These are phyloP conservation scores for Parochlus steinenii DNA, from an alignment of 2,888 invertebrate species.

Conservation along the genomic window DNA sequence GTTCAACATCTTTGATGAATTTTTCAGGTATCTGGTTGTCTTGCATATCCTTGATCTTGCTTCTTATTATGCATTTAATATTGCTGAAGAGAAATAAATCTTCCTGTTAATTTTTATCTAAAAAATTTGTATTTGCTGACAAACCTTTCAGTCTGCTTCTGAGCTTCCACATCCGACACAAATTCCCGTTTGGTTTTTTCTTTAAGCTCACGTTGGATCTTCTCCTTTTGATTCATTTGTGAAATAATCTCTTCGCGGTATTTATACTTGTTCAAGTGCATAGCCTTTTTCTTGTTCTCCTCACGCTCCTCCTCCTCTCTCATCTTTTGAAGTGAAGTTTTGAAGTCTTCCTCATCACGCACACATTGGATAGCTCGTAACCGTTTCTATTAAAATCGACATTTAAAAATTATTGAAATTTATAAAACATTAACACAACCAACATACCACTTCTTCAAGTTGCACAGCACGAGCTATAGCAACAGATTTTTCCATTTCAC, in stretches of 20 bases:
- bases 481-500: conserved; percentile 23
- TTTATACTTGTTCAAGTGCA: conserved; percentile 19
- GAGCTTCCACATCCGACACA: conserved; percentile 24
- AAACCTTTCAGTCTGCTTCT: conserved; percentile 22
- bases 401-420: background rate
- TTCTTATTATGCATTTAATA: conserved; percentile 24
- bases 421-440: background rate
- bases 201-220: conserved; percentile 21
- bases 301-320: conserved; percentile 24
- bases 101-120: background rate
- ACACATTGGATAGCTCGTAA: conserved; percentile 26
- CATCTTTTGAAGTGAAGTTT: conserved; percentile 22
- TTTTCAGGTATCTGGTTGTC: conserved; percentile 28
- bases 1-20: conserved; percentile 28
- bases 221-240: conserved; percentile 26
- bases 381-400: conserved; percentile 17
- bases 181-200: conserved; percentile 23
- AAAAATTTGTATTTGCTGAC: background rate
- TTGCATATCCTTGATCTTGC: conserved; percentile 26
- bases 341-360: conserved; percentile 26
- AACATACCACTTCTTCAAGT: conserved; percentile 20
- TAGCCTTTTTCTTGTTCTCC: conserved; percentile 19
- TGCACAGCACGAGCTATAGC: conserved; percentile 23
- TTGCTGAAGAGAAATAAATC: conserved; percentile 16
- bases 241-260: conserved; percentile 26